Evolutionary conservation across 1,140 invertebrate genomes (phyloP).

Genomic region (Penaeus indicus): DNA sequence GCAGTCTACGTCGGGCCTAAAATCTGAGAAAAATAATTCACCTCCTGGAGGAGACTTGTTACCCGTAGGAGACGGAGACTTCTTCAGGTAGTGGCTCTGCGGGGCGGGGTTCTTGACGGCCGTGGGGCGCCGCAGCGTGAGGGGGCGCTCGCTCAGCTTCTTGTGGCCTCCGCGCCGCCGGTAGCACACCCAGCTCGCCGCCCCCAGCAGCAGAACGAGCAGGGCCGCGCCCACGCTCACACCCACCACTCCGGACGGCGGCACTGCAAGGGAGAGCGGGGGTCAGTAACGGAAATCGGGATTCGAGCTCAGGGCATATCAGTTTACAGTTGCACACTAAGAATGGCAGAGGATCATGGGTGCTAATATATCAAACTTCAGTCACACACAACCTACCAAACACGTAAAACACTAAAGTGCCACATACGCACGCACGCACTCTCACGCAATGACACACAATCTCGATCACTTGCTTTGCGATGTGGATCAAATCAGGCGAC

Average conservation of each 20-base stretch:
- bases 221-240: conserved; percentile 40
- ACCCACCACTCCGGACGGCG: conserved; percentile 43
- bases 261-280: conserved; percentile 63
- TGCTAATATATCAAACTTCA: neutral
- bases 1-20: neutral
- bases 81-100: conserved; percentile 84
- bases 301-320: too few species aligned
- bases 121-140: conserved; percentile 75
- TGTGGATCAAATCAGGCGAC: too few species aligned
- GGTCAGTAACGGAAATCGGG: too few species aligned
- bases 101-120: conserved; percentile 79
- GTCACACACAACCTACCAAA: too few species aligned
- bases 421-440: too few species aligned
- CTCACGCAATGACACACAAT: too few species aligned
- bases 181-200: conserved; percentile 68
- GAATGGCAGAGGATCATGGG: neutral
- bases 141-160: conserved; percentile 66
- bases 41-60: conserved; percentile 70
- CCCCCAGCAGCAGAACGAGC: conserved; percentile 36
- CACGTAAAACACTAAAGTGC: too few species aligned
- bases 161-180: conserved; percentile 67
- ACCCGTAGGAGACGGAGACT: conserved; percentile 87
- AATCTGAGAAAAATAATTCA: conserved; percentile 28
- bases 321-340: too few species aligned
- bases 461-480: too few species aligned